These are phyloP conservation scores for Eupsilia transversa DNA, from an alignment of 2,888 invertebrate species.

Conservation along the genomic window DNA sequence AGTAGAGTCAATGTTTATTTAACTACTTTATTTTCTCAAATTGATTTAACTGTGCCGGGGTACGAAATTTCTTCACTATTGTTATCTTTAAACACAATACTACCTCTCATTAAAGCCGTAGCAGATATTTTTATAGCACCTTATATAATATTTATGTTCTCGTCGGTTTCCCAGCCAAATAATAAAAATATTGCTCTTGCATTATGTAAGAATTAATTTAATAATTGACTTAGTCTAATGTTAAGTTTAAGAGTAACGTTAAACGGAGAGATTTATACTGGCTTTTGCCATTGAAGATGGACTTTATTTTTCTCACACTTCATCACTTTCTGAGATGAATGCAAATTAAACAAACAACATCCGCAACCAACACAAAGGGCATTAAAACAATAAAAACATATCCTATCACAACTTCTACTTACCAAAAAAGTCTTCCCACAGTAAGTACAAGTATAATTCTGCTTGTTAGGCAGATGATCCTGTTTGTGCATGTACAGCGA, in stretches of 20 bases:
- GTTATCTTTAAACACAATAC: too few species aligned
- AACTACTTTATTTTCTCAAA: too few species aligned
- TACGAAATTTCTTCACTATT: too few species aligned
- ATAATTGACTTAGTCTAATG: neutral
- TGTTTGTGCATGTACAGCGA: slow-evolving; percentile 90
- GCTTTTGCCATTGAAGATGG: neutral
- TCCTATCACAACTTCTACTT: slow-evolving; percentile 59
- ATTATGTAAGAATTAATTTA: neutral
- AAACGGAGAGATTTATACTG: neutral
- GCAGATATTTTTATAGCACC: too few species aligned
- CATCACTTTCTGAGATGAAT: neutral
- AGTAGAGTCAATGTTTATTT: too few species aligned
- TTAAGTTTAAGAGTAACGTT: neutral
- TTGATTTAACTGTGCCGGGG: too few species aligned
- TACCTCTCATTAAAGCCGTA: too few species aligned
- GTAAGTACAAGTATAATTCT: slow-evolving; percentile 84
- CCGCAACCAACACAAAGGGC: neutral
- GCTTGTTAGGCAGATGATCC: slow-evolving; percentile 84
- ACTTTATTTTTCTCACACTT: neutral
- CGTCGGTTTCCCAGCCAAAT: neutral
- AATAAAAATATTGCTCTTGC: neutral
- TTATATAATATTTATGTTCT: too few species aligned
- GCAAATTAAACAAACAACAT: neutral
- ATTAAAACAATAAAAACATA: neutral
- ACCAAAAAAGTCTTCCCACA: slow-evolving; percentile 89